Percentiles rank a stretch among this genome's conserved stretches.
Conservation (phyloP, 2,113 vertebrate genomes). For the Mionectes macconnelli region DNA sequence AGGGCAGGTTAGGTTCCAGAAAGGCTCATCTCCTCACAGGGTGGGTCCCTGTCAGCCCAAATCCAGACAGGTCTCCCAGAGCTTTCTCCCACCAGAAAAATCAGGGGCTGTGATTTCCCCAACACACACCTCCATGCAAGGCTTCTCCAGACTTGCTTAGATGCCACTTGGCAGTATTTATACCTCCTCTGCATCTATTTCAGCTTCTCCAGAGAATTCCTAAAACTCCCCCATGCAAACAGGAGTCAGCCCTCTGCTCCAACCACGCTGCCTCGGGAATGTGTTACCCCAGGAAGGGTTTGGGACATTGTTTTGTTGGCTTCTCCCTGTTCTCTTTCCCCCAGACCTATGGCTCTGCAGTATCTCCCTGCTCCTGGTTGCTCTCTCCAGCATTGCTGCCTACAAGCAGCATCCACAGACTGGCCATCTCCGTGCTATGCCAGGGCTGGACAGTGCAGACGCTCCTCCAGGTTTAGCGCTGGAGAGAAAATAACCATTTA, state of each 20-base stretch:
- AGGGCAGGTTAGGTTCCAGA: background rate
- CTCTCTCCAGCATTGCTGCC: background rate
- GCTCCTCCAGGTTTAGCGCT: background rate
- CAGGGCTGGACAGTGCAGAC: rapidly evolving
- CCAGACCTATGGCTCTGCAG: rapidly evolving
- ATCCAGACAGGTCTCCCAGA: background rate
- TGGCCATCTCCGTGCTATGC: rapidly evolving
- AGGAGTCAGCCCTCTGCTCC: background rate
- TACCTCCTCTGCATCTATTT: background rate
- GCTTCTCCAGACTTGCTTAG: background rate
- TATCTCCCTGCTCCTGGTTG: background rate
- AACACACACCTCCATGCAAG: rapidly evolving
- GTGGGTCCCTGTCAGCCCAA: background rate
- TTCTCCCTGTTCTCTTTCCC: background rate
- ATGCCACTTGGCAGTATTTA: background rate
- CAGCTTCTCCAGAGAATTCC: background rate
- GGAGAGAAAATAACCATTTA: background rate
- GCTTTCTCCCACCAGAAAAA: background rate
- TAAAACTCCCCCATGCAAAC: background rate
- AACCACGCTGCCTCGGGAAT: rapidly evolving
- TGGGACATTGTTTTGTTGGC: background rate
- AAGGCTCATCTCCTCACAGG: background rate
- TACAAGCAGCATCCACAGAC: background rate
- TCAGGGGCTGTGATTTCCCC: background rate
- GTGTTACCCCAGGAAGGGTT: background rate